Evolutionary conservation across 2,113 vertebrate species (phyloP).

Genomic region (Mirza zaza): DNA sequence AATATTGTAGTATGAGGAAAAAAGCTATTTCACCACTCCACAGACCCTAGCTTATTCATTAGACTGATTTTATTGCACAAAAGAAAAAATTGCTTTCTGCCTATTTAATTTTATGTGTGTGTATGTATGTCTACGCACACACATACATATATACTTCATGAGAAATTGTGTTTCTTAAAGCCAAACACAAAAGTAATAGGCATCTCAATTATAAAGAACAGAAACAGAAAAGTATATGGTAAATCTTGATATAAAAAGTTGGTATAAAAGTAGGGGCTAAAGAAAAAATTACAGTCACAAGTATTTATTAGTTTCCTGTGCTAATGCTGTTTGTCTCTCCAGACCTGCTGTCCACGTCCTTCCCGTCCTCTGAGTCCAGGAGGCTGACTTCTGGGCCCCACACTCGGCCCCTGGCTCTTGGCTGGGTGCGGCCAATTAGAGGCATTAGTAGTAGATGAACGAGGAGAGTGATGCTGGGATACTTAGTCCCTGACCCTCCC

Average conservation of each 20-base stretch:
- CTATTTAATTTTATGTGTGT: neutral
- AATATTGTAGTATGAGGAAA: neutral
- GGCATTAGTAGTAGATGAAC: neutral
- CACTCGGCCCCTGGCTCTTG: neutral
- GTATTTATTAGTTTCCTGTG: neutral
- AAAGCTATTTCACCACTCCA: neutral
- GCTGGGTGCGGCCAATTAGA: neutral
- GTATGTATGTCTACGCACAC: accelerated
- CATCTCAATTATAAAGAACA: neutral
- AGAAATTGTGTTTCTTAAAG: neutral
- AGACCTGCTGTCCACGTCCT: neutral
- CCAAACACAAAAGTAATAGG: neutral
- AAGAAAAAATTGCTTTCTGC: neutral
- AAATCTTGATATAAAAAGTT: neutral
- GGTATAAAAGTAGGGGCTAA: neutral
- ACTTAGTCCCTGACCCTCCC: no score
- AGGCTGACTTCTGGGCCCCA: neutral
- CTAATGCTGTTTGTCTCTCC: neutral
- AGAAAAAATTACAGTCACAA: neutral
- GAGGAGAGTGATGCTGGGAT: neutral
- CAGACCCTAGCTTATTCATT: neutral
- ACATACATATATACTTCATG: neutral
- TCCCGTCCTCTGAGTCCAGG: neutral
- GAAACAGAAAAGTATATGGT: neutral
- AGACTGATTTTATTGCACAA: neutral